These are phyloP conservation scores for Brachypalpus laphriformis DNA, from an alignment of 2,888 invertebrate genomes.

Conservation along the genomic window DNA sequence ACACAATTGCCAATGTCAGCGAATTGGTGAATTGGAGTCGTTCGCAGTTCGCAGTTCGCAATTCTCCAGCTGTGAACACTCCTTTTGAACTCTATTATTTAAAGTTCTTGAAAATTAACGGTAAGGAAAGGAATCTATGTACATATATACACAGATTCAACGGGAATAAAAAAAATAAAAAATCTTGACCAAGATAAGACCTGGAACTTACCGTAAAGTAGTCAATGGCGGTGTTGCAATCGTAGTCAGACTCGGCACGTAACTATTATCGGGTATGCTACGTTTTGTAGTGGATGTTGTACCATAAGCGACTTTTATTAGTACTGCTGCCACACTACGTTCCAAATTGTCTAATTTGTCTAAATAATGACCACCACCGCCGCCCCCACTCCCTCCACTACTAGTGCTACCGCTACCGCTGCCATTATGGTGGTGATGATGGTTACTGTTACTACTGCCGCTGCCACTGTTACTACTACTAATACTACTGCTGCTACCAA, in stretches of 20 bases:
- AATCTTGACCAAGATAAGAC: not conserved
- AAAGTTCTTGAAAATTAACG: too few relatives aligned
- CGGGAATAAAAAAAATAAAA: not conserved
- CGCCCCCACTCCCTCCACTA: conserved; percentile 63
- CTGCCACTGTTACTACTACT: conserved; percentile 49
- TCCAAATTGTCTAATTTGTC: conserved; percentile 86
- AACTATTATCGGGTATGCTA: conserved; percentile 86
- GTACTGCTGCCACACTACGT: conserved; percentile 87
- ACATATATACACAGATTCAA: too few relatives aligned
- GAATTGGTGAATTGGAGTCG: too few relatives aligned
- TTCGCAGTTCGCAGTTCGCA: too few relatives aligned
- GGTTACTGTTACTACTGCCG: conserved; percentile 31
- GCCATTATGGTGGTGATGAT: conserved; percentile 49
- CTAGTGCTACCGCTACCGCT: conserved; percentile 44
- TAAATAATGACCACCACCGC: conserved; percentile 82
- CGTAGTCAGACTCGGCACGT: conserved; percentile 86
- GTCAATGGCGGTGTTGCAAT: conserved; percentile 86
- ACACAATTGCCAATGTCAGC: too few relatives aligned
- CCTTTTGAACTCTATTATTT: too few relatives aligned
- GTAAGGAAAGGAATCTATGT: too few relatives aligned
- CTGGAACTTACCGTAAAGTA: conserved; percentile 83
- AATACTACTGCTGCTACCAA: conserved; percentile 50
- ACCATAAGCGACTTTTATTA: conserved; percentile 88
- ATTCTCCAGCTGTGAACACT: too few relatives aligned
- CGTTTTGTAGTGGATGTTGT: conserved; percentile 87